Evolutionary conservation across 2,888 invertebrate species (phyloP).

Genomic region (Stictocephala bisonia): DNA sequence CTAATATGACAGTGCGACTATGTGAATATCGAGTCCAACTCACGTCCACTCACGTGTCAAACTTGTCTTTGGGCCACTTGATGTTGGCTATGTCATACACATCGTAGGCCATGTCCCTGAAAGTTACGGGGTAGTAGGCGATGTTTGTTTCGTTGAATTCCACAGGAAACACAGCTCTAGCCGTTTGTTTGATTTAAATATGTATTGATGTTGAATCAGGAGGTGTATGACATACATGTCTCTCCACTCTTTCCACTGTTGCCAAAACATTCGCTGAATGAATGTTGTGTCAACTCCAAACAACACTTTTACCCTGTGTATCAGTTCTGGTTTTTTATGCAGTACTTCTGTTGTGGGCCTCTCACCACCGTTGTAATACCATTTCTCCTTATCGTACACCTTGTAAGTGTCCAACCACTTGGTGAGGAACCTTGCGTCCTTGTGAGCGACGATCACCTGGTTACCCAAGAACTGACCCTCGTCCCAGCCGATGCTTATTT

Average conservation of each 20-base stretch:
- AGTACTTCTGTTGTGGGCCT: conserved; percentile 63
- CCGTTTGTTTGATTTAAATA: conserved; percentile 1
- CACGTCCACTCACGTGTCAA: no score
- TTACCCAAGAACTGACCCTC: conserved; percentile 51
- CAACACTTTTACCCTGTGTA: conserved; percentile 61
- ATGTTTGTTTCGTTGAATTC: conserved; percentile 41
- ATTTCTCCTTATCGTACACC: conserved; percentile 57
- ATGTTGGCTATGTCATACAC: neutral
- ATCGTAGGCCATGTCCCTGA: conserved; percentile 9
- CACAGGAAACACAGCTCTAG: conserved; percentile 47
- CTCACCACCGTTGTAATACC: conserved; percentile 65
- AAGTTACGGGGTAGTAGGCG: neutral
- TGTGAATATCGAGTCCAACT: no score
- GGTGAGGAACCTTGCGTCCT: conserved; percentile 60
- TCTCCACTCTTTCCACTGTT: conserved; percentile 42
- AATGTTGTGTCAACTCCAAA: conserved; percentile 62
- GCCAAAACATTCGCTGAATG: neutral
- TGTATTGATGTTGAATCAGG: no score
- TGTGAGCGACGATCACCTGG: conserved; percentile 60
- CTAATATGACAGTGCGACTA: no score
- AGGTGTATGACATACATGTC: neutral
- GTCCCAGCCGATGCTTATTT: conserved; percentile 61
- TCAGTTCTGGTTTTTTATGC: conserved; percentile 61
- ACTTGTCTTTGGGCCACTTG: neutral
- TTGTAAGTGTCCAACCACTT: conserved; percentile 60